A percentile compares a stretch with the other conserved stretches of the same genome.
Conservation (phyloP, 2,113 vertebrate genomes). For the Pseudorasbora parva region DNA sequence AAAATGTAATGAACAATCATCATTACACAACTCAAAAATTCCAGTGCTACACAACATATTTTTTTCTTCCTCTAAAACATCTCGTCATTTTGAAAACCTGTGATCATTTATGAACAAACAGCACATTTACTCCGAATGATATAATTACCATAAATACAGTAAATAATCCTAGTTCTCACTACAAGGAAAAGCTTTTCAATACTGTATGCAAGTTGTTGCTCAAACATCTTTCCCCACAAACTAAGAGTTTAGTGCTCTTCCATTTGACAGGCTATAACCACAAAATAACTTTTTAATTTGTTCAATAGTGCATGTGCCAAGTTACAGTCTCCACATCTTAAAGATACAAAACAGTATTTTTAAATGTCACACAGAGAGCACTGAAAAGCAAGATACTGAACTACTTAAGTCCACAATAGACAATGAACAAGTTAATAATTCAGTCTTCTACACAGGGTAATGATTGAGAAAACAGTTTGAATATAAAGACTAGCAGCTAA, state of each 20-base stretch:
- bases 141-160: constrained; percentile 11
- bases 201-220: background rate
- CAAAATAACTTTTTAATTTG: background rate
- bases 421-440: background rate
- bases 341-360: background rate
- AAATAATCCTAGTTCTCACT: background rate
- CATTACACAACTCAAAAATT: constrained; percentile 35
- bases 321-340: constrained; percentile 10
- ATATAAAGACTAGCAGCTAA: background rate
- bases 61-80: constrained; percentile 22
- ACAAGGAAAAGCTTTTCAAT: constrained; percentile 22
- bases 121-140: background rate
- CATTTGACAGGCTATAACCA: background rate
- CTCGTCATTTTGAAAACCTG: background rate
- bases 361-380: background rate
- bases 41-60: constrained; percentile 43
- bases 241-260: background rate
- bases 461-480: background rate
- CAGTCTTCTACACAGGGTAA: background rate
- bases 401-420: background rate
- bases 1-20: background rate
- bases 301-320: background rate
- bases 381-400: background rate
- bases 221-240: background rate
- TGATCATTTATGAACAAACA: background rate